Evolutionary conservation across 2,888 invertebrate species (phyloP), one percentile per base, ranked within the genome.

Genomic region (Scaptomyza parva): DNA sequence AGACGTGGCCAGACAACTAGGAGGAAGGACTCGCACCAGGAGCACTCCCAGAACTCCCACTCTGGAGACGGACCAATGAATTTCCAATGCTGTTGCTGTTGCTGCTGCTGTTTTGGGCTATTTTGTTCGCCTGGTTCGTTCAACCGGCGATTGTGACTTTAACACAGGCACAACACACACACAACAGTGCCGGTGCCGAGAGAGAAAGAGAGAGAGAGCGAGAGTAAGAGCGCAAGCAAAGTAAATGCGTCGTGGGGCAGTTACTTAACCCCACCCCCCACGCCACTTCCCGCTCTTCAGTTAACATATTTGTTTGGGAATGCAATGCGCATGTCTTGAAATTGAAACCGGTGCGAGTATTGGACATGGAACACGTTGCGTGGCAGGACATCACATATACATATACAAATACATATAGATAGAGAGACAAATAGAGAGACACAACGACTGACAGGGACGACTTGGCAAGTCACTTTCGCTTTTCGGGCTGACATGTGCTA

Each of bases 91-190:
- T 79, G 83, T 69, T 53, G 80, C 58, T 70, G 66, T 51, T 71
- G 66, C 8, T 26, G 28, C 28, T 28, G 28, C n/a, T n/a, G n/a
- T n/a, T 28, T 41, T 70, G 67, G 58, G 51, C 51, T 52, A 45
- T 61, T 64, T 65, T 84, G 65, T 68, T 44, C 67, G 78, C 78
- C 70, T 82, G 79, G 85, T 87, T 85, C 87, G 83, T 87, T 84
- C 75, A 84, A 85, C 84, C 84, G 84, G 86, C 83, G 57, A 70
- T 68, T 84, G 68, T 22, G 50, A 65, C 62, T 67, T 69, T 70
- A 33, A 43, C 66, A n/a, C n/a, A n/a, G 50, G 52, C 83, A 67
- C 30, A 33, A 33, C 33, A n/a, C n/a, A 14, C 35, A 35, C 65
- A 72, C 78, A 64, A 41, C 54, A 57, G 51, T 41, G 51, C 51